Base-by-base conservation (phyloP, 2,888 invertebrate genomes). In the Actias luna region DNA sequence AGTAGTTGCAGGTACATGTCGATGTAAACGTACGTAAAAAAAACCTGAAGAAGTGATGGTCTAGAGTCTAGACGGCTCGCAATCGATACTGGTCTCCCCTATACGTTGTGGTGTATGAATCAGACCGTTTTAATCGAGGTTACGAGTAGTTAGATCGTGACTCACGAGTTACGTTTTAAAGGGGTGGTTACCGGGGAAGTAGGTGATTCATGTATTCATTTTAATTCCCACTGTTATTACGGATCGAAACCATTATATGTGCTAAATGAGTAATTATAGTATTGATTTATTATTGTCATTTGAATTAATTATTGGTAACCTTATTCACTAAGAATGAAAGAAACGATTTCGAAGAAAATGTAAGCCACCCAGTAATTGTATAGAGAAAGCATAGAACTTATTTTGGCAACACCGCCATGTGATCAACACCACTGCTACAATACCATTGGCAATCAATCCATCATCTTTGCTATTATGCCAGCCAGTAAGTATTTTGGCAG, bases 121-220 rank as follows among this genome's bases (percentile, higher is more conserved):
- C 59, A 59, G 59, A 42, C 27, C 18, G 36, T 35, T 59, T 39
- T 59, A 59, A 55, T 42, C 59, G 27, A 25, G 42, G 59, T 59
- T 59, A 59, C 31, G 59, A 42, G 59, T 59, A 59, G 42, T 59
- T 59, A 25, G 42, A 42, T 27, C 59, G 59, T 59, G 59, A 59
- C 59, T 59, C 36, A 59, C 42, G 35, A 29, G 29, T 42, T 25
- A 29, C 29, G 59, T 39, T 59, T 59, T 27, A 42, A 39, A 10
- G 42, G 59, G 59, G 39, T 16, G n/a, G 59, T n/a, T 59, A 59
- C 25, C 39, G 8, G 16, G 39, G 42, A 16, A 5, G 16, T 55
- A 29, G n/a, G 7, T 55, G 29, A 55, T n/a, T 29, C 55, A 55
- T 50, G 22, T 50, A 55, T 29, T 29, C 29, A 29, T 55, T 55